Evolutionary conservation across 2,113 vertebrate genomes (phyloP), one percentile per base, ranked within the genome.

Genomic region (Pollachius pollachius): DNA sequence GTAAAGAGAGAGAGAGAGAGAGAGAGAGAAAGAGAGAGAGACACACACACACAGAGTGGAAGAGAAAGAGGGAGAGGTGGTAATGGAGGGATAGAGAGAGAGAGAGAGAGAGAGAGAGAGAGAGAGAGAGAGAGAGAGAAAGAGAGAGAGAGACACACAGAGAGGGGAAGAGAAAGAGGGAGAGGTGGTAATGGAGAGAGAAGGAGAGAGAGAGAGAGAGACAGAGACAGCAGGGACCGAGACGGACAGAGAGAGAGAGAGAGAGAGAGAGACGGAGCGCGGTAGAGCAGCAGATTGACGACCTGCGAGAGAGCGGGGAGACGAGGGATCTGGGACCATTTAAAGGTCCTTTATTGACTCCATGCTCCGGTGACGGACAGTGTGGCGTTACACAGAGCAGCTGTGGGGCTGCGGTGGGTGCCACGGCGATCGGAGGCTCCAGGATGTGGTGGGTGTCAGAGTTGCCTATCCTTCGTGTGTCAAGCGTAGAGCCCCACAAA

Each of bases 271-370:
- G 54, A 56, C n/a, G 4, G 17, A 62, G 52, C 2, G 57, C 5
- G n/a, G 5, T 41, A 4, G 23, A 25, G 12, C 13, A 7, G 30
- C 17, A 48, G 41, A 48, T 48, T 9, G 41, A 48, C 41, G 41
- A 15, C 15, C 5, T 19, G 34, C 64, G 23, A 41, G 1, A 9
- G 59, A 37, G 52, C 62, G 15, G 59, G 66, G 16, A 64, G 48
- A 64, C 48, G 27, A 34, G 48, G 66, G 66, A 64, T 71, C 80
- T 78, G 79, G 71, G 30, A 80, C 62, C 19, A 57, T 68, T 80
- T 84, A 74, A 64, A 62, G 3, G 1, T 21, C 63, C 34, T 34
- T 65, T 52, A 65, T 60, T 80, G 72, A 68, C 66, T 72, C 37
- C 68, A 56, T 63, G 70, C 75, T 71, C 34, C 58, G 67, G 56